A percentile compares a stretch with the other conserved stretches of the same genome.
These are phyloP conservation scores for Petrosia ficiformis DNA, from an alignment of 37 sponge, comb jelly and placozoan species.

Conservation along the genomic window DNA sequence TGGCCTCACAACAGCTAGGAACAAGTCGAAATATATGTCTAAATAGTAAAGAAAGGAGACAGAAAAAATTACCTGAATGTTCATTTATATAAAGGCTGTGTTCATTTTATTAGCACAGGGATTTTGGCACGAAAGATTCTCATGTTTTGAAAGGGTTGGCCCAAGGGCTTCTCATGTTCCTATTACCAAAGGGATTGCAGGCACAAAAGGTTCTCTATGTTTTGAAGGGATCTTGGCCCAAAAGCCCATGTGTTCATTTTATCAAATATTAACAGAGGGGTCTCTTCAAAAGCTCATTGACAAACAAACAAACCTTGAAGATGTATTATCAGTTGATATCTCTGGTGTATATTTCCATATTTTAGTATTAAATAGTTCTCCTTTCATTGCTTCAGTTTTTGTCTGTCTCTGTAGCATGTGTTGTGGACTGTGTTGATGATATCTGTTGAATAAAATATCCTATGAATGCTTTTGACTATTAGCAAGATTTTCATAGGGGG, in stretches of 20 bases:
- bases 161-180: neutral
- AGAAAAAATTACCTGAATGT: neutral
- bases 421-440: neutral
- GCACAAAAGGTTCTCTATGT: too few species aligned
- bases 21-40: conserved; percentile 1
- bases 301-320: too few species aligned
- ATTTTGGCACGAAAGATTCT: too few species aligned
- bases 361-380: neutral
- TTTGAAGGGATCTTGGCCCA: too few species aligned
- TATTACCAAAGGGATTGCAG: too few species aligned
- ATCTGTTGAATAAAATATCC: neutral
- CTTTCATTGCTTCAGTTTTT: neutral
- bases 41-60: neutral
- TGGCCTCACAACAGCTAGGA: neutral
- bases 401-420: conserved; percentile 6
- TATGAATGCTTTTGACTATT: too few species aligned
- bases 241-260: too few species aligned
- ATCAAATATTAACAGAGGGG: too few species aligned
- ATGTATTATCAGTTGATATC: too few species aligned
- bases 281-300: too few species aligned
- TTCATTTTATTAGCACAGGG: too few species aligned
- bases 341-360: conserved; percentile 4
- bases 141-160: neutral
- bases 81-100: conserved; percentile 1
- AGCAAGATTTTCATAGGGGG: too few species aligned